Conservation (phyloP, 2,888 invertebrate genomes). For the Andrena trimmerana region DNA sequence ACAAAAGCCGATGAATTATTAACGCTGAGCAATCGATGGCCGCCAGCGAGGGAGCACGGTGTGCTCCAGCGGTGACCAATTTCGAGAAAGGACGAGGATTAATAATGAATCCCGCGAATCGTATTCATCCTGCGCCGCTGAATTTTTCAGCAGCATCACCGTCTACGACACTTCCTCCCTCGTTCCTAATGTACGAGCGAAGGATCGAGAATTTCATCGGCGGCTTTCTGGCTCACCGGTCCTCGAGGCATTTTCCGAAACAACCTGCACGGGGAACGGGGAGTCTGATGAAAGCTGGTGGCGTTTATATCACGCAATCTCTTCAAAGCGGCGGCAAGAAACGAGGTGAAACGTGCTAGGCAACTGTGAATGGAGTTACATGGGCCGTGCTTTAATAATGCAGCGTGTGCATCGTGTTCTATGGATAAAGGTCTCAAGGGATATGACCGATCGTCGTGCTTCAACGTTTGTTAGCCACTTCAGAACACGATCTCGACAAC, state of each 20-base stretch:
- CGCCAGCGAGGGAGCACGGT: neutral
- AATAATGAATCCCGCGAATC: conserved; percentile 4
- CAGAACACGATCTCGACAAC: conserved; percentile 50
- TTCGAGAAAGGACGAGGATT: conserved; percentile 15
- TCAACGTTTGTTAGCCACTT: conserved; percentile 62
- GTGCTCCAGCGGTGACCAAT: conserved; percentile 1
- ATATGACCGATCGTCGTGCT: conserved; percentile 57
- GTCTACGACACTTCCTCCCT: neutral
- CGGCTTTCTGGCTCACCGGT: neutral
- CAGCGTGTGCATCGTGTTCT: conserved; percentile 58
- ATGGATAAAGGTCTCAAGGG: conserved; percentile 56
- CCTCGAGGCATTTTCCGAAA: neutral
- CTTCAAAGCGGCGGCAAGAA: conserved; percentile 37
- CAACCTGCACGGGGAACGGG: conserved; percentile 6
- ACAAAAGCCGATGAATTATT: conserved; percentile 40
- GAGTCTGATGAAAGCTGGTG: conserved; percentile 15
- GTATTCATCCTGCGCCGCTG: neutral
- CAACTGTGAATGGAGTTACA: conserved; percentile 53
- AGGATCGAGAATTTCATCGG: neutral
- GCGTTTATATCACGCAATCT: conserved; percentile 42
- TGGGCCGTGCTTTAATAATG: conserved; percentile 54
- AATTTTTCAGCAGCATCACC: neutral
- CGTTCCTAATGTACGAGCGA: neutral
- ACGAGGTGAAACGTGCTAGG: conserved; percentile 45
- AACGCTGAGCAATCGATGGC: conserved; percentile 14